Conservation (phyloP, 2,888 invertebrate genomes). For the Phania funesta region DNA sequence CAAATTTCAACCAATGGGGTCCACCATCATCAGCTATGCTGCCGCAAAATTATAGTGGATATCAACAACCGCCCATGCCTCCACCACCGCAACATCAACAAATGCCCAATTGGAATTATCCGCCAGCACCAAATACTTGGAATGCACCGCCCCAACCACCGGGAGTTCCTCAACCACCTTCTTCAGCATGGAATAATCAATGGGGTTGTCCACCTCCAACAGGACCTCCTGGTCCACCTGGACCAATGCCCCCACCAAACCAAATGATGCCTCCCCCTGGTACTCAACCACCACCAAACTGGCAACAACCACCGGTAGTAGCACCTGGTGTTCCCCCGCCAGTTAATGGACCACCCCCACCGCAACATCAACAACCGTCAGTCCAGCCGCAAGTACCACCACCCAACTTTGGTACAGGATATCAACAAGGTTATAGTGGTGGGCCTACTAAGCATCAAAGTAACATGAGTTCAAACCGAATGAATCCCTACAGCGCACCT, state of each 20-base stretch:
- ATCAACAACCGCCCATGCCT: slow-evolving; percentile 80
- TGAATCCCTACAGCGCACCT: slow-evolving; percentile 82
- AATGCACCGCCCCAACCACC: slow-evolving; percentile 75
- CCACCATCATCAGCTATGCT: slow-evolving; percentile 70
- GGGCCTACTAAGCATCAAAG: slow-evolving; percentile 88
- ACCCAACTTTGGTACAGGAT: slow-evolving; percentile 83
- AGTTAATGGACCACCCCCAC: slow-evolving; percentile 66
- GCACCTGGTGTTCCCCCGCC: slow-evolving; percentile 68
- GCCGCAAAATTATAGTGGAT: slow-evolving; percentile 69
- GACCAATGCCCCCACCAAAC: slow-evolving; percentile 45
- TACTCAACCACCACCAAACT: slow-evolving; percentile 70
- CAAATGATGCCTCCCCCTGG: slow-evolving; percentile 69
- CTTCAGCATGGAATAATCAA: slow-evolving; percentile 72
- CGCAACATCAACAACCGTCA: slow-evolving; percentile 65
- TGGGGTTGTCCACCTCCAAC: slow-evolving; percentile 73
- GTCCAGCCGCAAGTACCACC: slow-evolving; percentile 68
- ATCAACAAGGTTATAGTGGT: slow-evolving; percentile 91
- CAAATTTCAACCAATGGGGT: slow-evolving; percentile 77
- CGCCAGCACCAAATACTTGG: slow-evolving; percentile 75
- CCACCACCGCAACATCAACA: slow-evolving; percentile 72
- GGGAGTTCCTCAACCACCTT: slow-evolving; percentile 50
- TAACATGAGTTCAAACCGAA: slow-evolving; percentile 85
- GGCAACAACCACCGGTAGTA: slow-evolving; percentile 68
- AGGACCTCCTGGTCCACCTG: slow-evolving; percentile 62
- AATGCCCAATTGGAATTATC: slow-evolving; percentile 76